Base-by-base conservation (phyloP, 2,888 invertebrate species). In the Campoletis raptor region DNA sequence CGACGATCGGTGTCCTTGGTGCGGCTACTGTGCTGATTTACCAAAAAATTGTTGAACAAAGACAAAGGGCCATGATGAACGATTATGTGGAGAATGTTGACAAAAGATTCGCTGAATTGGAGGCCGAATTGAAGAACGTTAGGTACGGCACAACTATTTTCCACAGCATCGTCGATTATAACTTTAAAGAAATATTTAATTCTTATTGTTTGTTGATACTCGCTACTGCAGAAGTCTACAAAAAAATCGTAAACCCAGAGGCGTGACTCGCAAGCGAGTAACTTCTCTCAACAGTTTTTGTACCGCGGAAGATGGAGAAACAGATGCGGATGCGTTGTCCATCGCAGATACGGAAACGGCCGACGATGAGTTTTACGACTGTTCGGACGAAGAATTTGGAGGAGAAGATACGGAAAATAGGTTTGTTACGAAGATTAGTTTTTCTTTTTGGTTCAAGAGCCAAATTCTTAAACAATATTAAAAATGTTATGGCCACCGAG, bases 341-440 rank as follows among this genome's bases (percentile, higher is more conserved):
- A 92, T 91, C 48, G 91, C 92, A 9, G 93, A 91, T n/a, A 94
- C 94, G 21, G 94, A 93, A 76, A 86, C 92, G 45, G 92, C 90
- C 0, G 94, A 94, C 61, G 94, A 94, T 67, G 94, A 94, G 87
- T 94, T 94, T 86, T 94, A 92, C 80, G 94, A 94, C 83, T 94
- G 94, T 79, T 94, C 94, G 0, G 94, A 94, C 61, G 92, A 92
- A 54, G 94, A 94, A 86, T 89, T 89, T 42, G 89, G 85, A 52
- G 85, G 84, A 80, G 90, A 89, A 37, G 93, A 93, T 70, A 89
- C 89, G 40, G 91, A 92, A 48, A 91, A 89, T 85, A 91, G 92
- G 94, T 94, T 90, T 81, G 91, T 92, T 81, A 36, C n/a, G 7
- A n/a, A 21, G 67, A 70, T 85, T 84, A 72, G 36, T 45, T 37